phyloP scores from a whole-genome alignment of 1,140 invertebrate genomes.

The Araneus ventricosus region DNA sequence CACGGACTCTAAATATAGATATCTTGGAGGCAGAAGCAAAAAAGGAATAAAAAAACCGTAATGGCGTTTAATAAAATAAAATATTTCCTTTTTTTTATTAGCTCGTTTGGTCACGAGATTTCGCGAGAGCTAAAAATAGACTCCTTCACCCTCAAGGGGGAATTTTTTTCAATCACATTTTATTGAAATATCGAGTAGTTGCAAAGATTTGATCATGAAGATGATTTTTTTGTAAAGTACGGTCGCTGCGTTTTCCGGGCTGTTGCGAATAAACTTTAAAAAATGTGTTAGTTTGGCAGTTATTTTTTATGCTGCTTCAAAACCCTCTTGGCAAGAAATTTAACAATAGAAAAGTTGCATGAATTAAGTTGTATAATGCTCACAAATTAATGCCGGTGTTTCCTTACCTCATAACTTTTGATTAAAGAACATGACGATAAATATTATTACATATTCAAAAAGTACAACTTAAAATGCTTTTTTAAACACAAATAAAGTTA shows the following conservation, averaged over 20 bases:
- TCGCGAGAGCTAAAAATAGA: neutral
- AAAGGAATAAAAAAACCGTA: neutral
- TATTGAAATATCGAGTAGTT: neutral
- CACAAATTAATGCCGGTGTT: too few species aligned
- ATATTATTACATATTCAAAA: too few species aligned
- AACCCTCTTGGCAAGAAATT: too few species aligned
- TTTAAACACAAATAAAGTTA: too few species aligned
- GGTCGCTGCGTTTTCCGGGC: neutral
- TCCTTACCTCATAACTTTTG: too few species aligned
- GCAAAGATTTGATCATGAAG: neutral
- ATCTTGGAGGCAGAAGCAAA: neutral
- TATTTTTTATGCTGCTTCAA: too few species aligned
- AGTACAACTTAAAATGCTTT: too few species aligned
- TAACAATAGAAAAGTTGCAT: too few species aligned
- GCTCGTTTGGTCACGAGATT: conserved; percentile 4
- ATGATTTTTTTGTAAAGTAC: neutral
- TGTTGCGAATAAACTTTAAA: too few species aligned
- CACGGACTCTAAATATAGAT: neutral
- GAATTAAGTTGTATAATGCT: too few species aligned
- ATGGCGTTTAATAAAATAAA: conserved; percentile 6
- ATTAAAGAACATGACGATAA: too few species aligned
- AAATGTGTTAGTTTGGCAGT: too few species aligned
- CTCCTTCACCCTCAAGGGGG: neutral
- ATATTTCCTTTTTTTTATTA: neutral
- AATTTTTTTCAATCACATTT: neutral